A percentile compares a stretch with the other conserved stretches of the same genome.
Conservation (phyloP, 2,888 invertebrate genomes). For the Nephrotoma guestfalica region DNA sequence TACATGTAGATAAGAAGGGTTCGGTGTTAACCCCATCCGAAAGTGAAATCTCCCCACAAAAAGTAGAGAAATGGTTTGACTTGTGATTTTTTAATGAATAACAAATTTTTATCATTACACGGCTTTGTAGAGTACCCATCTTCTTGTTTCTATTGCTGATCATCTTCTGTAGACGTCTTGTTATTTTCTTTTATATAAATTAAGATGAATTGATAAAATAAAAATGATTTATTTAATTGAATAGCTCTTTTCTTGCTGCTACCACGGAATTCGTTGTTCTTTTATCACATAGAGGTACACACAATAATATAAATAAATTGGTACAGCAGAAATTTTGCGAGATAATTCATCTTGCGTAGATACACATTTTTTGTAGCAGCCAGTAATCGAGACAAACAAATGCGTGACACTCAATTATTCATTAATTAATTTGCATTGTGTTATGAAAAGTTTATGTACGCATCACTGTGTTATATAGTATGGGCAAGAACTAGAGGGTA, state of each 20-base stretch:
- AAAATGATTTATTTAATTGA: not conserved
- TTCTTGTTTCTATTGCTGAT: too few species aligned
- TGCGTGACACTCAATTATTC: not conserved
- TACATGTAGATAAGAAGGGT: not conserved
- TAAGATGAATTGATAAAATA: not conserved
- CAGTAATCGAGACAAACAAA: not conserved
- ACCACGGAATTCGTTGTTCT: not conserved
- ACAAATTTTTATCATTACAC: not conserved
- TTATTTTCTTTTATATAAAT: not conserved
- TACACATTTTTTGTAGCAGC: not conserved
- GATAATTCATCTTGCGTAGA: not conserved
- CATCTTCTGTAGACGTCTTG: not conserved
- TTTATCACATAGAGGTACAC: not conserved
- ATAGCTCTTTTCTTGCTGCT: not conserved
- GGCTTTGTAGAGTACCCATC: not conserved
- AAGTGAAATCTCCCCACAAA: too few species aligned
- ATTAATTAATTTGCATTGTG: not conserved
- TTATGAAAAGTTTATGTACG: too few species aligned
- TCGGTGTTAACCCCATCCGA: not conserved
- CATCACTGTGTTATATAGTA: too few species aligned
- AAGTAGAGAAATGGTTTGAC: not conserved
- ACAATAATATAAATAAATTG: not conserved
- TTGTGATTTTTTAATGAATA: not conserved
- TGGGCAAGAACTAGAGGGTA: too few species aligned
- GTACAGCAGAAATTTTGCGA: not conserved